Evolutionary conservation across 2,888 invertebrate species (phyloP).

Genomic region (Nipponacmea schrenckii): DNA sequence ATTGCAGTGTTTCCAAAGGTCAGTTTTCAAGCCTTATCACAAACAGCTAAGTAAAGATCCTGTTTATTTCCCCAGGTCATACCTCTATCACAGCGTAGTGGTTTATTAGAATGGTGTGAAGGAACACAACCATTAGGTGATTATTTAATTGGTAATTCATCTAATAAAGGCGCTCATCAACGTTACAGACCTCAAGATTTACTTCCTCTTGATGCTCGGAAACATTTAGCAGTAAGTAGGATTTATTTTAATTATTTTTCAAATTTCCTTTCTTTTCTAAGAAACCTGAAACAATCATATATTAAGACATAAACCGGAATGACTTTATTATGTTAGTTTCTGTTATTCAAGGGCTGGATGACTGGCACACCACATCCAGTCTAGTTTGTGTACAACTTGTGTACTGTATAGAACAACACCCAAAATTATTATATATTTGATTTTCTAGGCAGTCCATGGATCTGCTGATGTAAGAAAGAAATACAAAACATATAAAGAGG

Average conservation of each 20-base stretch:
- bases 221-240: slow-evolving; percentile 53
- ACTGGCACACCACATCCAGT: too few species aligned
- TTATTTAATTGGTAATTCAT: slow-evolving; percentile 75
- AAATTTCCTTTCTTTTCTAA: too few species aligned
- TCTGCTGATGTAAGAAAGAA: slow-evolving; percentile 36
- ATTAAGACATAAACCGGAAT: too few species aligned
- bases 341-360: too few species aligned
- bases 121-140: slow-evolving; percentile 84
- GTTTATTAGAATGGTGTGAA: slow-evolving; percentile 93
- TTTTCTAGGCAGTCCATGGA: slow-evolving; percentile 26
- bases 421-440: neutral
- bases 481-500: slow-evolving; percentile 47
- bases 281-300: too few species aligned
- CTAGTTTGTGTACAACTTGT: too few species aligned
- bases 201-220: slow-evolving; percentile 68
- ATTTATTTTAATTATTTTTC: too few species aligned
- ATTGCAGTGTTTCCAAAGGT: too few species aligned
- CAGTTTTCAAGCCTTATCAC: too few species aligned
- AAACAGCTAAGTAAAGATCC: too few species aligned
- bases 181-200: slow-evolving; percentile 70
- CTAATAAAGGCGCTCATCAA: slow-evolving; percentile 76
- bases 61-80: slow-evolving; percentile 74
- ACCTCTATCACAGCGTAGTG: slow-evolving; percentile 86
- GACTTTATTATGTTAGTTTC: too few species aligned
- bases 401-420: too few species aligned